These are phyloP conservation scores for Seriola dumerili DNA, from an alignment of 2,113 vertebrate genomes.

Conservation along the genomic window DNA sequence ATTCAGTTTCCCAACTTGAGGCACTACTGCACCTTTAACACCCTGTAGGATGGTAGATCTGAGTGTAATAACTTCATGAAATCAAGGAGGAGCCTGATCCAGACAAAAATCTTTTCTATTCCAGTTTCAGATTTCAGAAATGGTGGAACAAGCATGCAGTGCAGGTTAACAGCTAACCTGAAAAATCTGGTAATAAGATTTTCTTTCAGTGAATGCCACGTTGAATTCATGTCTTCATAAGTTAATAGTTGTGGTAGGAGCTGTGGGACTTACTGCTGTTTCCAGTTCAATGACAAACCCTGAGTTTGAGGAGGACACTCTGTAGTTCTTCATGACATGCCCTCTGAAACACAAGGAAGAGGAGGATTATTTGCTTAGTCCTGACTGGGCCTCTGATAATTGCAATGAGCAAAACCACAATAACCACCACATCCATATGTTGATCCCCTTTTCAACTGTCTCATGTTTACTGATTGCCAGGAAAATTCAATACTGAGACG, in stretches of 20 bases:
- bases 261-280: slow-evolving; percentile 79
- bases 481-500: no score
- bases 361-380: not conserved
- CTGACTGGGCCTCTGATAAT: not conserved
- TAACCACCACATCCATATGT: not conserved
- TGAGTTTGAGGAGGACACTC: slow-evolving; percentile 73
- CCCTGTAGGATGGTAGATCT: not conserved
- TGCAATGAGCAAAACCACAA: not conserved
- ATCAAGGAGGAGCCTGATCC: not conserved
- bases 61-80: not conserved
- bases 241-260: not conserved
- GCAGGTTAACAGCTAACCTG: not conserved
- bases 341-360: slow-evolving; percentile 77
- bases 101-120: no score
- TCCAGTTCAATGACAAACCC: slow-evolving; percentile 86
- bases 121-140: not conserved
- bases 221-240: not conserved
- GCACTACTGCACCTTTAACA: not conserved
- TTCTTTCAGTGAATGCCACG: not conserved
- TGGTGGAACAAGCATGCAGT: not conserved
- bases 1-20: not conserved
- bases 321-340: slow-evolving; percentile 85
- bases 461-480: not conserved
- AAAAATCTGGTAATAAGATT: not conserved
- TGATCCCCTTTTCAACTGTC: not conserved